Conservation (phyloP, 2,113 vertebrate species). For the Campylorhamphus procurvoides region DNA sequence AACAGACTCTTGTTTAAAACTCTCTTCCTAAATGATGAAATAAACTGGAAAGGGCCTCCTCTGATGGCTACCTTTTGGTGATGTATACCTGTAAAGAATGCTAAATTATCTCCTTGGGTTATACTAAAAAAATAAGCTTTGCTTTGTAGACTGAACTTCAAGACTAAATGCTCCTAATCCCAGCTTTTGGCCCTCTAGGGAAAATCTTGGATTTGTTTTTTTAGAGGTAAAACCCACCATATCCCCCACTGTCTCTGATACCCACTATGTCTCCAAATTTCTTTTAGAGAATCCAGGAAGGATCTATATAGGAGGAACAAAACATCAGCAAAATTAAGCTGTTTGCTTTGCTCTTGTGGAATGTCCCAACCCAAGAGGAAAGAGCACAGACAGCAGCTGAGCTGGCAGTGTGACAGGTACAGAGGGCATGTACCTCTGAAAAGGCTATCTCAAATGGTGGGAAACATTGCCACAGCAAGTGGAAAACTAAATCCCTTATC, state of each 20-base stretch:
- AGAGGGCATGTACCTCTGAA: background rate
- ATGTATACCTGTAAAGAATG: background rate
- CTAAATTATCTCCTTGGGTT: background rate
- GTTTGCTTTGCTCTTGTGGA: background rate
- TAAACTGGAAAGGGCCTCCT: background rate
- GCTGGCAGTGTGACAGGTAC: background rate
- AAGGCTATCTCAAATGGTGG: background rate
- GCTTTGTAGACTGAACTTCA: background rate
- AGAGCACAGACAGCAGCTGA: background rate
- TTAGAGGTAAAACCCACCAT: background rate
- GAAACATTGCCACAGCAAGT: background rate
- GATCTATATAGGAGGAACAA: background rate
- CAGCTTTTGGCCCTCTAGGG: background rate
- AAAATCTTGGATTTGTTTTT: background rate
- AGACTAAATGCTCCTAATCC: background rate
- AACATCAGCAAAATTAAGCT: background rate
- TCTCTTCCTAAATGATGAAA: background rate
- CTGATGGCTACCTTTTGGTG: background rate
- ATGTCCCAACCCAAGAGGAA: background rate
- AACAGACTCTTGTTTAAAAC: background rate
- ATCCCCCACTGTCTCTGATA: background rate
- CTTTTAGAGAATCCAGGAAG: background rate
- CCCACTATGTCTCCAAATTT: fast-evolving
- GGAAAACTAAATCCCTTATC: background rate
- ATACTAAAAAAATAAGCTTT: background rate